A percentile compares a stretch with the other conserved stretches of the same genome.
phyloP scores from a whole-genome alignment of 2,113 vertebrate genomes.

The Prionailurus bengalensis region DNA sequence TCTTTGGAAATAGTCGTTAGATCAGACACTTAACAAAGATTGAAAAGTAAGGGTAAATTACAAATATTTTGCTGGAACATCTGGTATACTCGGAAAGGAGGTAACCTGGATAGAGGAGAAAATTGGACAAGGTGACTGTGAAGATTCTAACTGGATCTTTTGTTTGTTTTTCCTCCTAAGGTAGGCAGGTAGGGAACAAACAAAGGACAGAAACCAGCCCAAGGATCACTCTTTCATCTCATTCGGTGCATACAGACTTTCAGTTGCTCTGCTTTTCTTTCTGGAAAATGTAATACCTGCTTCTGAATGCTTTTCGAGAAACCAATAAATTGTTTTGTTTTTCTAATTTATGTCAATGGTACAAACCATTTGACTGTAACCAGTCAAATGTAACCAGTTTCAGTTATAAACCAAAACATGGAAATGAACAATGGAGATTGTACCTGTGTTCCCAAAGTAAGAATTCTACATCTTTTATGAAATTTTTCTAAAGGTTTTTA shows the following conservation, averaged over 20 bases:
- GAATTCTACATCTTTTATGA: background rate
- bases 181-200: too few relatives aligned
- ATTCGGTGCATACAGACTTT: background rate
- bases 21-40: background rate
- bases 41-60: background rate
- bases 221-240: too few relatives aligned
- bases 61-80: background rate
- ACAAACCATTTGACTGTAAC: too few relatives aligned
- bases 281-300: background rate
- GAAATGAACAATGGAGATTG: fast-evolving
- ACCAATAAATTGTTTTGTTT: background rate
- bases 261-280: background rate
- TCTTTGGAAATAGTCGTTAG: background rate
- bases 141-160: background rate
- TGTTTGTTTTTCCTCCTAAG: background rate
- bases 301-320: background rate
- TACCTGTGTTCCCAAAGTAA: background rate
- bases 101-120: background rate
- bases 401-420: background rate
- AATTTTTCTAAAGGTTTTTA: background rate
- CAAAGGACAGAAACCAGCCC: background rate
- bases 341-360: background rate
- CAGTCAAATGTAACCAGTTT: too few relatives aligned
- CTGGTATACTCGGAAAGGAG: background rate
- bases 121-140: background rate